Evolutionary conservation across 2,888 invertebrate species (phyloP).

Genomic region (Kryphioiulus occultus): DNA sequence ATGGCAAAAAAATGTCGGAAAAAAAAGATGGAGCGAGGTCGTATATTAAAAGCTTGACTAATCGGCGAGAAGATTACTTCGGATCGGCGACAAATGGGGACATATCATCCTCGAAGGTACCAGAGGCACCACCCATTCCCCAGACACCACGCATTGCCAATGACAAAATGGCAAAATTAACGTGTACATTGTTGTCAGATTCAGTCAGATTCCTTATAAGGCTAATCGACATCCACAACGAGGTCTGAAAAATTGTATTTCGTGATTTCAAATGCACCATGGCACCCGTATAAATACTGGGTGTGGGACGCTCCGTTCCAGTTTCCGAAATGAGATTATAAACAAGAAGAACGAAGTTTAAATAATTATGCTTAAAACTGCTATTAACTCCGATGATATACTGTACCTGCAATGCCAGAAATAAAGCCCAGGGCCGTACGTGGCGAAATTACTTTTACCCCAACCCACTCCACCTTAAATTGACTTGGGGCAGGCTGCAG

Average conservation of each 20-base stretch:
- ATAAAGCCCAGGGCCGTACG: not conserved
- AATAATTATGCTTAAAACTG: not conserved
- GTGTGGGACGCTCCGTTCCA: not conserved
- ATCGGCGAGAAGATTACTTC: not conserved
- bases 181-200: not conserved
- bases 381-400: not conserved
- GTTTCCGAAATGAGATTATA: not conserved
- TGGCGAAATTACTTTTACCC: not conserved
- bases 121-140: conserved; percentile 24
- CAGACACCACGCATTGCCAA: not conserved
- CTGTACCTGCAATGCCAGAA: not conserved
- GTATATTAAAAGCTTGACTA: not conserved
- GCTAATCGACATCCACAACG: not conserved
- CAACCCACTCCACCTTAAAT: not conserved
- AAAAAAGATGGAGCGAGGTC: conserved; percentile 15
- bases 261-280: not conserved
- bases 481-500: not conserved
- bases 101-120: not conserved
- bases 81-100: not conserved
- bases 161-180: not conserved
- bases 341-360: not conserved
- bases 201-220: not conserved
- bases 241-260: not conserved
- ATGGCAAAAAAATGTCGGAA: not conserved
- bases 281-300: not conserved